These are phyloP conservation scores for Elanus axillaris DNA, from an alignment of 2,113 vertebrate genomes.

Conservation along the genomic window DNA sequence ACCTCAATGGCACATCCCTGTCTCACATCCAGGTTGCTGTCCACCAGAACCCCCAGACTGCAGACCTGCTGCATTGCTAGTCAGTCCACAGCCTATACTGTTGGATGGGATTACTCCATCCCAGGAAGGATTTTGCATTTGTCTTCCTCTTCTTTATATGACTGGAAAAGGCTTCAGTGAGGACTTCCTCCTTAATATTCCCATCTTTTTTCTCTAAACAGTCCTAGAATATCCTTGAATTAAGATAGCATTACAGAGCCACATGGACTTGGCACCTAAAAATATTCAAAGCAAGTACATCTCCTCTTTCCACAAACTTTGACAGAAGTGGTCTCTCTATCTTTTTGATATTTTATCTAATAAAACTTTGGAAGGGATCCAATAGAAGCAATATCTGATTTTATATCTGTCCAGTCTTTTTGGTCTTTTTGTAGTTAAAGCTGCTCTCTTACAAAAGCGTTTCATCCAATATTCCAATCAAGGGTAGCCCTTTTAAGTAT, in stretches of 20 bases:
- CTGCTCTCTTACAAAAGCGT: not conserved
- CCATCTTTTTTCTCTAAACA: not conserved
- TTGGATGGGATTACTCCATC: not conserved
- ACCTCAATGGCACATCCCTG: accelerated
- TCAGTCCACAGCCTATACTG: not conserved
- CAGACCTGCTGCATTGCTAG: not conserved
- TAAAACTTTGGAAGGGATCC: not conserved
- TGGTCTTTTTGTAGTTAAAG: not conserved
- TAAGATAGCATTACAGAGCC: not conserved
- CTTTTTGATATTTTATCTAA: not conserved
- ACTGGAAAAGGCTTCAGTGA: not conserved
- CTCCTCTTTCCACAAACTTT: not conserved
- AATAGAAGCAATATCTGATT: not conserved
- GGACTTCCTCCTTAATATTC: not conserved
- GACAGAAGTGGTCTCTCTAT: not conserved
- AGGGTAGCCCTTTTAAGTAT: not conserved
- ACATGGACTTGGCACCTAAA: not conserved
- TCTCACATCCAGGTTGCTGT: not conserved
- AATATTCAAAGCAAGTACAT: not conserved
- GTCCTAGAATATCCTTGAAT: not conserved
- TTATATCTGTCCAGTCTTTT: not conserved
- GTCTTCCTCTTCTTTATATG: not conserved
- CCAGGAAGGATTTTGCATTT: not conserved
- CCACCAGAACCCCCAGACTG: not conserved
- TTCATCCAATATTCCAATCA: not conserved